Base-by-base conservation (phyloP, 1,140 invertebrate species). In the Drosophila persimilis region DNA sequence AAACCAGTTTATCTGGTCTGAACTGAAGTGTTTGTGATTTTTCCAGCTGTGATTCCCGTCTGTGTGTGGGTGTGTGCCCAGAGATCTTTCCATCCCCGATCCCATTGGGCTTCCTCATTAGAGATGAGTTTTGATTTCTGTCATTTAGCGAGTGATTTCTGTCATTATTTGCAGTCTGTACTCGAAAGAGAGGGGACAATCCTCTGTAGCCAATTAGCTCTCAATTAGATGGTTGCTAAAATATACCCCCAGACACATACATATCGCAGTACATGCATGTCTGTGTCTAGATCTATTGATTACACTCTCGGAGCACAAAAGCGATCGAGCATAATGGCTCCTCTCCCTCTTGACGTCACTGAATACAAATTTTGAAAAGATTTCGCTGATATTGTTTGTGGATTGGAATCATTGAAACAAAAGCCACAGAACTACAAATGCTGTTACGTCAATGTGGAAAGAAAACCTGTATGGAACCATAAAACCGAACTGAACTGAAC, bases 1-100 rank as follows among this genome's bases (percentile, higher is more conserved):
- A 61, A 72, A 81, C 81, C 66, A 75, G 77, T 86, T 74, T 75
- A 75, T 86, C 77, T 75, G 61, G 73, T 78, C 70, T 48, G 44
- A 66, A 75, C 81, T 50, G 57, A 75, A 65, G 24, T 44, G 26
- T 15, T 46, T 67, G 48, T 62, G 76, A 84, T 70, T 80, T 84
- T 66, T 73, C 59, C 80, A 63, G 59, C 46, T 39, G 35, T 39
- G 29, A 54, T 41, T 53, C 22, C 45, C 59, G 56, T 44, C 43
- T 50, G 43, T 45, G 35, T 44, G 31, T 15, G 39, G 13, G 31
- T 46, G 7, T 15, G n/a, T 8, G 11, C n/a, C 5, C 13, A 35
- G 13, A 22, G 44, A 54, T 72, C 44, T 56, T 56, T 31, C 51
- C 57, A 58, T 58, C 43, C 45, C 47, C 51, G 57, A 58, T 58